These are phyloP conservation scores for Umimayanthus chanpuru DNA, from an alignment of 92 coral and sea anemone genomes.

Conservation along the genomic window DNA sequence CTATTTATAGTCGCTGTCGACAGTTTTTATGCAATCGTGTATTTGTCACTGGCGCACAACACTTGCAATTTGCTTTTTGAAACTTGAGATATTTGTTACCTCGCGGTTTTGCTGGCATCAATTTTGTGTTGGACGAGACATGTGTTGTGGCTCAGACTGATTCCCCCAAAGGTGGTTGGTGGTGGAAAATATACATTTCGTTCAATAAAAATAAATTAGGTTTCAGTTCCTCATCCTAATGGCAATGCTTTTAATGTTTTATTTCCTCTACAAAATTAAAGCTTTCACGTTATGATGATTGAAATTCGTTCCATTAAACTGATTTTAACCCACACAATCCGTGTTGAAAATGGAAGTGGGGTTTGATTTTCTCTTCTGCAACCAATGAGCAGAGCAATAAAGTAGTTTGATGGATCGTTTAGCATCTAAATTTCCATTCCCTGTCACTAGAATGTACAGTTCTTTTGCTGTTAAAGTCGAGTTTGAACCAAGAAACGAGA, in stretches of 20 bases:
- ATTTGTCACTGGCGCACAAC: background rate
- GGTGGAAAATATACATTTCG: background rate
- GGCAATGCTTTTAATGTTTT: background rate
- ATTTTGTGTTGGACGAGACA: background rate
- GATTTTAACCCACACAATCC: constrained; percentile 17
- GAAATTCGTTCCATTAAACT: background rate
- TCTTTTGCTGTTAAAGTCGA: background rate
- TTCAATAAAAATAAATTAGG: constrained; percentile 29
- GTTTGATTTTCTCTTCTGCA: background rate
- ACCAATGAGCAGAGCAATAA: background rate
- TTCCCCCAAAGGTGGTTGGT: background rate
- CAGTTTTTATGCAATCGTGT: background rate
- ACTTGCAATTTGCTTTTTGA: background rate
- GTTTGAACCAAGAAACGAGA: background rate
- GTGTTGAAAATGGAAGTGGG: background rate
- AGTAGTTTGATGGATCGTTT: background rate
- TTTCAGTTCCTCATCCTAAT: constrained; percentile 18
- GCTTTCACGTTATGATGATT: background rate
- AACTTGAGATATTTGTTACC: background rate
- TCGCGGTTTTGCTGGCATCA: background rate
- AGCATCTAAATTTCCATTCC: background rate
- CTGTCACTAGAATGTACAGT: background rate
- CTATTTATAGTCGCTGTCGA: background rate
- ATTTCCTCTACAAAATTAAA: background rate
- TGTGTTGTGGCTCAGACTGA: background rate